Conservation (phyloP, 2,113 vertebrate genomes). For the Nycticebus coucang region DNA sequence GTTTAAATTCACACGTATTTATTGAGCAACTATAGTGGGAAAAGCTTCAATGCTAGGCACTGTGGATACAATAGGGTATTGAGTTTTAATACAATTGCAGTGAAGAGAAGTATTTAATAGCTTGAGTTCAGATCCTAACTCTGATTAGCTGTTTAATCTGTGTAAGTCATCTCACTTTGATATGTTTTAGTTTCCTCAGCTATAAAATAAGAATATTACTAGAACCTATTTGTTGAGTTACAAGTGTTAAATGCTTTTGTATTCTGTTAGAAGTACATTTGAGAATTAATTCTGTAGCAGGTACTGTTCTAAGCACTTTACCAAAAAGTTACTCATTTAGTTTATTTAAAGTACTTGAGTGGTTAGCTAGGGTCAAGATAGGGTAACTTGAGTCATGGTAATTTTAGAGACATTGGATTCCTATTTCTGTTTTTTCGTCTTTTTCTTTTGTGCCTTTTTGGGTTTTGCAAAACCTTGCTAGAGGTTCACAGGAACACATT, state of each 20-base stretch:
- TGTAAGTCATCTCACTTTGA: not conserved
- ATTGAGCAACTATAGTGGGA: not conserved
- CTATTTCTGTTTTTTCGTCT: not conserved
- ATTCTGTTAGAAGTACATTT: not conserved
- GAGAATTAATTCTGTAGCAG: not conserved
- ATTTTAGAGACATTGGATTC: not conserved
- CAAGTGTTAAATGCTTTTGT: not conserved
- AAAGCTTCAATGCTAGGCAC: not conserved
- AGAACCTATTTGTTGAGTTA: not conserved
- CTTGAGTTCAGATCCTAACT: not conserved
- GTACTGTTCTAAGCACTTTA: conserved; percentile 9
- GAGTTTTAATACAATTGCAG: not conserved
- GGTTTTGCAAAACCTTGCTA: not conserved
- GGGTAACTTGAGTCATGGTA: not conserved
- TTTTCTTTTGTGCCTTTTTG: not conserved
- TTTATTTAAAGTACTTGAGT: not conserved
- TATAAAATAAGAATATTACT: not conserved
- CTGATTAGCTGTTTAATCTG: not conserved
- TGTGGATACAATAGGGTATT: not conserved
- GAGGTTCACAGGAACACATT: not conserved
- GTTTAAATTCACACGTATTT: not conserved
- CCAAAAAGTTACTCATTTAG: not conserved
- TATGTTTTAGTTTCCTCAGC: not conserved
- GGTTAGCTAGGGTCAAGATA: too few relatives aligned
- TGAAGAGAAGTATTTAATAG: not conserved